Conservation (phyloP, 2,888 invertebrate genomes). For the Patella pellucida region DNA sequence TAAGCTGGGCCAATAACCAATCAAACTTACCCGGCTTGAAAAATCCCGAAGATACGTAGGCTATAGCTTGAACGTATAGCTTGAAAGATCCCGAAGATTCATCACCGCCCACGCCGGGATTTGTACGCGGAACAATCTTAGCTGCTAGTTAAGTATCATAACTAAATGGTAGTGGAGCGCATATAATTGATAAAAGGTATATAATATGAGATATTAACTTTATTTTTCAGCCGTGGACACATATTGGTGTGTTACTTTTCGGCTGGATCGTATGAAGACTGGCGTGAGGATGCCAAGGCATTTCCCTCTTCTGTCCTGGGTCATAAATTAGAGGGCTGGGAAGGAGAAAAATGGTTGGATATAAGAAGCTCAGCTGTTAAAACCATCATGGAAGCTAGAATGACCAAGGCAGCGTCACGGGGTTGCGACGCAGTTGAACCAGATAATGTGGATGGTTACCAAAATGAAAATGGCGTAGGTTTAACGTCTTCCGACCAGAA, state of each 20-base stretch:
- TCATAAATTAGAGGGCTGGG: slow-evolving; percentile 41
- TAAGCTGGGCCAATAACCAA: too few relatives aligned
- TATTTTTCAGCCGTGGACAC: slow-evolving; percentile 39
- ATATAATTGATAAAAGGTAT: too few relatives aligned
- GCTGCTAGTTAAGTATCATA: too few relatives aligned
- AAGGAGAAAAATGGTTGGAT: slow-evolving; percentile 44
- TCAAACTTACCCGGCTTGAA: too few relatives aligned
- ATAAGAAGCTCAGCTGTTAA: slow-evolving; percentile 26
- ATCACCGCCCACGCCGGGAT: too few relatives aligned
- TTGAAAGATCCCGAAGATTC: too few relatives aligned
- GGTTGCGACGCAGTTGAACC: slow-evolving; percentile 52
- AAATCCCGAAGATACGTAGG: too few relatives aligned
- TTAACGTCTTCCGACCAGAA: slow-evolving; percentile 41
- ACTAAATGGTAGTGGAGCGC: too few relatives aligned
- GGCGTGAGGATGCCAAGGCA: slow-evolving; percentile 37
- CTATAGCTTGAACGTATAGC: too few relatives aligned
- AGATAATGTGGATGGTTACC: slow-evolving; percentile 49
- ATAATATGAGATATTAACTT: not conserved
- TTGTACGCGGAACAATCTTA: not conserved
- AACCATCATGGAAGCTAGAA: slow-evolving; percentile 38
- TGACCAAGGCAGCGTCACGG: slow-evolving; percentile 40
- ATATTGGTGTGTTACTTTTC: slow-evolving; percentile 52
- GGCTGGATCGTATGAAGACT: slow-evolving; percentile 45
- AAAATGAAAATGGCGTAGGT: slow-evolving; percentile 37
- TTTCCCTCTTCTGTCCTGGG: slow-evolving; percentile 41